Evolutionary conservation across 1,140 invertebrate species (phyloP), one percentile per base, ranked within the genome.

Genomic region (Papilio helenus): DNA sequence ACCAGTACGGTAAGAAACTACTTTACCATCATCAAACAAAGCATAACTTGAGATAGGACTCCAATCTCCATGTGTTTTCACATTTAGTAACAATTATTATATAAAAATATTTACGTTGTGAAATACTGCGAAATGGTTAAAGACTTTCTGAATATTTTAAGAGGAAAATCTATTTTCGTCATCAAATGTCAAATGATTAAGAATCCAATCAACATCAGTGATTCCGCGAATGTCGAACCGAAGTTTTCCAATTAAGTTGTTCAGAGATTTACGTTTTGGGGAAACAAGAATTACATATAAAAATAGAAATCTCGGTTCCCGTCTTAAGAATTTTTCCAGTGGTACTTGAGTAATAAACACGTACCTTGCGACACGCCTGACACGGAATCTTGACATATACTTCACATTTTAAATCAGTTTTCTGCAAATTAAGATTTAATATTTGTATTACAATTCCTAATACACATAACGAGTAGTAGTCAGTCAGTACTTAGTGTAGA

Each of bases 1-100:
- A 98, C 97, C 61, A 95, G 96, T 90, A 97, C 97, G 93, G 97
- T 98, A 95, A 96, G 96, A 72, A 71, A 79, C 72, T 58, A 51
- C 20, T 29, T 68, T 29, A n/a, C n/a, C n/a, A 58, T 79, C 7
- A 26, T 58, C 16, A 20, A 7, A 55, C 51, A 55, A 55, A n/a
- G 3, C 46, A 5, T 49, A 49, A 16, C 2, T 49, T 3, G 18
- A 4, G 1, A 49, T 12, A 5, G 16, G 2, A 18, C 29, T 29
- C 29, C 29, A 29, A 29, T 29, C 1, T 46, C 44, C 12, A 46
- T 46, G 16, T 49, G 46, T 4, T 5, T 18, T 49, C 16, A 18
- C 16, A 18, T 49, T 49, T 49, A 49, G 16, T 46, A 12, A 46
- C 44, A 46, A 14, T 46, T 18, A 16, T 49, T 49, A 49, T 16